Base-by-base conservation (phyloP, 2,888 invertebrate genomes). In the Apodemia mormo region DNA sequence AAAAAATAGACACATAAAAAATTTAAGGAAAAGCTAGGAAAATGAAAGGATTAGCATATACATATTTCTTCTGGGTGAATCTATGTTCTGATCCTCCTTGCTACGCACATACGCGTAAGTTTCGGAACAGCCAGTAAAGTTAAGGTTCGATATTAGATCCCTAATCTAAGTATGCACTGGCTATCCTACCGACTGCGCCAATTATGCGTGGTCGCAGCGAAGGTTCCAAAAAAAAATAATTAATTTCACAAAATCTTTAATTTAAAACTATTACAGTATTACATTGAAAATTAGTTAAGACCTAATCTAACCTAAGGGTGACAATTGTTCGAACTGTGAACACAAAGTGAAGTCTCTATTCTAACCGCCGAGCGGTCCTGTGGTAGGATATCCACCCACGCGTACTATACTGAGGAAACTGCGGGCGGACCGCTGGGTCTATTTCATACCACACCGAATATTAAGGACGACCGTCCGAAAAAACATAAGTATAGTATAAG, bases 191-290 rank as follows among this genome's bases (percentile, higher is more conserved):
- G 56, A 22, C 56, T 22, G 56, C 29, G 10, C 56, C 56, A 56
- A 29, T 56, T 29, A 56, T 29, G 49, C 14, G 49, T 49, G 49
- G 49, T 49, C 14, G 29, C 56, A 56, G 56, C 56, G 29, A 56
- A 56, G 56, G 56, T 29, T 56, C 56, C 56, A n/a, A n/a, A 49
- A 49, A 56, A 56, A 56, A 56, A 29, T n/a, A 54, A 22, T 54
- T 54, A 22, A 9, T 54, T 54, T 14, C 7, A 45, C 12, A 45
- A 43, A 45, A 45, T 33, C 45, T 45, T 45, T 45, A 45, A 45
- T 45, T 45, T 12, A 45, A 45, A 45, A 10, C 10, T 43, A 45
- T 45, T 45, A 45, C 45, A 45, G 12, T 45, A 33, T 33, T 3
- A 33, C 33, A 45, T 45, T 45, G 43, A 9, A 43, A 43, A 43